Percentiles rank a stretch among this genome's conserved stretches.
Evolutionary conservation across 2,113 vertebrate genomes (phyloP).

Genomic region (Arvicanthis niloticus): DNA sequence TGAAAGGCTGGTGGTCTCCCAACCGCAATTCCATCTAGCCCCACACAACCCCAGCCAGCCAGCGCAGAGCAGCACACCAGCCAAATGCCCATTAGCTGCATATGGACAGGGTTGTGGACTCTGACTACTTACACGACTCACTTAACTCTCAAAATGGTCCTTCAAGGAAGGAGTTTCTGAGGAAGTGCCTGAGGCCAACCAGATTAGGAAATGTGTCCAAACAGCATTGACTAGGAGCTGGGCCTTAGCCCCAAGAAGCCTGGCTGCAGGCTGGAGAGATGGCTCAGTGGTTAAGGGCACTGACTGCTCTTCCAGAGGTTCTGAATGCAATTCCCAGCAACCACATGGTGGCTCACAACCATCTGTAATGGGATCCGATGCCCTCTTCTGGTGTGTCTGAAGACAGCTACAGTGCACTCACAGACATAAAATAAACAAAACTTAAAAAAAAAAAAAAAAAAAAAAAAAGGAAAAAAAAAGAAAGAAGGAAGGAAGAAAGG

Average conservation of each 20-base stretch:
- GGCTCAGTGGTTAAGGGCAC: no score
- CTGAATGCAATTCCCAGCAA: no score
- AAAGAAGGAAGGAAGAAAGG: no score
- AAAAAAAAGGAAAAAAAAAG: no score
- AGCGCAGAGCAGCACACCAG: not conserved
- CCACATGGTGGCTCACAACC: no score
- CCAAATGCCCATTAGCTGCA: accelerated
- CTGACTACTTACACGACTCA: accelerated
- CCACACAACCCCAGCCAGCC: accelerated
- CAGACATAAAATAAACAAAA: no score
- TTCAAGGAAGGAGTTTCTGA: not conserved
- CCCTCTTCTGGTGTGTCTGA: no score
- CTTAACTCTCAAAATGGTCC: not conserved
- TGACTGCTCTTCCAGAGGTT: no score
- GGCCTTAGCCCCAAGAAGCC: not conserved
- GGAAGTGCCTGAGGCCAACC: not conserved
- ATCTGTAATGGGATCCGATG: no score
- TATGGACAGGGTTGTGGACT: not conserved
- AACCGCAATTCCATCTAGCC: accelerated
- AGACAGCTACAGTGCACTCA: no score
- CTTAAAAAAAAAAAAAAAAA: no score
- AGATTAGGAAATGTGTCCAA: not conserved
- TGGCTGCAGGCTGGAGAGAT: not conserved
- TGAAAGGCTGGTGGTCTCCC: not conserved
- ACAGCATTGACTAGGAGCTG: accelerated